A percentile compares a stretch with the other conserved stretches of the same genome.
Evolutionary conservation across 2,113 vertebrate species (phyloP).

Genomic region (Pavo muticus): DNA sequence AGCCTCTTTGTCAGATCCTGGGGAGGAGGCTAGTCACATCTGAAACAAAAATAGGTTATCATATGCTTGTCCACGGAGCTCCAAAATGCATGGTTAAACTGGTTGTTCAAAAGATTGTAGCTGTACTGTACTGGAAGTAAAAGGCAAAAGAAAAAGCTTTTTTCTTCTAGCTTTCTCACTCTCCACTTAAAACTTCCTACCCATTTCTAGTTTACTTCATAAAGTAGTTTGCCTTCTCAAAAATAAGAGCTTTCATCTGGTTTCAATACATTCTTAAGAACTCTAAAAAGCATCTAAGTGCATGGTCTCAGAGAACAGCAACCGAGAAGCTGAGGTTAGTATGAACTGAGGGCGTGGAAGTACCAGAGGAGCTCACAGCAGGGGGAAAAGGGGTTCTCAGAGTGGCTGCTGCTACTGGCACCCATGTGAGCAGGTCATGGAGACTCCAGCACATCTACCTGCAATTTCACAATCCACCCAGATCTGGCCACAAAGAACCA

Average conservation of each 20-base stretch:
- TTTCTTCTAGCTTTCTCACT: background rate
- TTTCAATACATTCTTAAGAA: background rate
- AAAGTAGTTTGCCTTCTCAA: background rate
- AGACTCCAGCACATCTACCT: background rate
- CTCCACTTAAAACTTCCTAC: background rate
- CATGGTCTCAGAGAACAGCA: background rate
- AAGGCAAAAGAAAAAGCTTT: background rate
- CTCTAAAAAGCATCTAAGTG: background rate
- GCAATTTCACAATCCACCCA: background rate
- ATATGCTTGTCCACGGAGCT: background rate
- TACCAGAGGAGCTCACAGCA: background rate
- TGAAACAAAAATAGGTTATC: constrained; percentile 42
- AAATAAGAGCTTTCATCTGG: background rate
- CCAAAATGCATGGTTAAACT: background rate
- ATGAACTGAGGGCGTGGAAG: background rate
- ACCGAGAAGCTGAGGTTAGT: background rate
- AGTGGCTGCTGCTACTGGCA: accelerated
- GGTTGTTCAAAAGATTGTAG: background rate
- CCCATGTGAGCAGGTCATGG: accelerated
- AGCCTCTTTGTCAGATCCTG: constrained; percentile 19
- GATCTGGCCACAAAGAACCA: background rate
- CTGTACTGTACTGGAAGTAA: accelerated
- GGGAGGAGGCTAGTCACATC: background rate
- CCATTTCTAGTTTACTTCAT: background rate
- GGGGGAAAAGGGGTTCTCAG: background rate